Percentiles rank a stretch among this genome's conserved stretches.
phyloP scores from a whole-genome alignment of 2,797 vertebrate species.

The Cetoscarus ocellatus region DNA sequence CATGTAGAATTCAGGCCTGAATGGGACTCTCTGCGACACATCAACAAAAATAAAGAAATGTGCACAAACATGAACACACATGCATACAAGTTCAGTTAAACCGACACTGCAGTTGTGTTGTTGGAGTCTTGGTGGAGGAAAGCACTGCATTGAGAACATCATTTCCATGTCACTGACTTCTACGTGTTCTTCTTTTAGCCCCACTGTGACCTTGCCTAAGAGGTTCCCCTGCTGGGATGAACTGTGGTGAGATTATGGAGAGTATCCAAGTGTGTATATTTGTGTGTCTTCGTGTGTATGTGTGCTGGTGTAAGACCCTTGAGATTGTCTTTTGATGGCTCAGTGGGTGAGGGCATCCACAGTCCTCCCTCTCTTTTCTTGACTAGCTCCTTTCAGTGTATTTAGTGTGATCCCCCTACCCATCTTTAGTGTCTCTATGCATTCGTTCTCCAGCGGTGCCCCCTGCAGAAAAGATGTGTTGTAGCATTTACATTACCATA shows the following conservation, averaged over 20 bases:
- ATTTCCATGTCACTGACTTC: slow-evolving; percentile 54
- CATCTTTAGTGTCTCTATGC: neutral
- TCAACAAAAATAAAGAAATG: slow-evolving; percentile 33
- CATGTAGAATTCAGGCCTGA: neutral
- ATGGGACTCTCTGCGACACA: slow-evolving; percentile 19
- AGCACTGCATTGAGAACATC: slow-evolving; percentile 32
- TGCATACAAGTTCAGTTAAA: slow-evolving; percentile 19
- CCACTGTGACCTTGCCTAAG: slow-evolving; percentile 63
- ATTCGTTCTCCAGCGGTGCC: slow-evolving; percentile 5
- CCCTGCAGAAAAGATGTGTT: slow-evolving; percentile 11
- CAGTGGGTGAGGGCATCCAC: slow-evolving; percentile 33
- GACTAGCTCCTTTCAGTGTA: neutral
- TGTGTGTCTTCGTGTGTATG: slow-evolving; percentile 12
- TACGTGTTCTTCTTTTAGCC: slow-evolving; percentile 56
- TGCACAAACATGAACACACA: slow-evolving; percentile 13
- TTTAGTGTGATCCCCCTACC: neutral
- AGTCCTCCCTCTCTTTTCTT: slow-evolving; percentile 10
- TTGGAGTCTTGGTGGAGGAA: slow-evolving; percentile 27
- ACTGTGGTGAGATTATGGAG: slow-evolving; percentile 31
- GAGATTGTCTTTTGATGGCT: slow-evolving; percentile 46
- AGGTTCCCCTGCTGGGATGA: slow-evolving; percentile 59
- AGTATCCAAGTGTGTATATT: slow-evolving; percentile 23
- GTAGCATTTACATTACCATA: neutral
- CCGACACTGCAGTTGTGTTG: slow-evolving; percentile 8
- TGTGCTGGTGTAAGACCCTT: slow-evolving; percentile 19